Evolutionary conservation across 2,113 vertebrate species (phyloP), one percentile per base, ranked within the genome.

Genomic region (Propithecus coquereli): DNA sequence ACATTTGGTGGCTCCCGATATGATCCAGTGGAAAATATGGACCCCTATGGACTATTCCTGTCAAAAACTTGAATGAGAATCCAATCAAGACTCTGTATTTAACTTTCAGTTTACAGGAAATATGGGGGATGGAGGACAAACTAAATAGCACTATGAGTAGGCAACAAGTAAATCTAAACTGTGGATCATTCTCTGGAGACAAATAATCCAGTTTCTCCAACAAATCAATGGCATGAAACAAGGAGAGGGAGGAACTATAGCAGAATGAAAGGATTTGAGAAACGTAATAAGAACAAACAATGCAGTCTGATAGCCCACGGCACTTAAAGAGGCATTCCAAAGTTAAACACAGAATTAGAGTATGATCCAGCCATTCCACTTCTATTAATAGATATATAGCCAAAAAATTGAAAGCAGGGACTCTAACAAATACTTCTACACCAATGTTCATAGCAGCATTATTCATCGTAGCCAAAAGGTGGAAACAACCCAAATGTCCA

Each of bases 221-320:
- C 37, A 90, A 45, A 90, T 45, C 77, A 92, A 45, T 22, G 40
- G 63, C 32, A 79, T 71, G 52, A 86, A 88, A 85, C 63, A 80
- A 85, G 93, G 43, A 87, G 16, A 1, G 16, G 11, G 32, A n/a
- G 23, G n/a, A n/a, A 23, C 18, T 66, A 59, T 30, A 81, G 50
- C 9, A 73, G 54, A 83, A 92, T 92, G n/a, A 76, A 90, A 80
- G 45, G 52, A 93, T 85, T 59, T 80, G 52, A 84, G n/a, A 93
- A 81, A 40, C 30, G 65, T 5, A 63, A 3, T 16, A 61, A 87
- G 14, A 73, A 86, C 45, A 57, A 92, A 94, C 57, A n/a, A 90
- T 77, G 77, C 52, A 59, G 8, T 52, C 74, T 43, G 68, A 86
- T 52, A 54, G 32, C 34, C 66, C 82, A 65, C 90, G 68, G 25